These are phyloP conservation scores for Bufo bufo DNA, from an alignment of 2,113 vertebrate species.

Conservation along the genomic window DNA sequence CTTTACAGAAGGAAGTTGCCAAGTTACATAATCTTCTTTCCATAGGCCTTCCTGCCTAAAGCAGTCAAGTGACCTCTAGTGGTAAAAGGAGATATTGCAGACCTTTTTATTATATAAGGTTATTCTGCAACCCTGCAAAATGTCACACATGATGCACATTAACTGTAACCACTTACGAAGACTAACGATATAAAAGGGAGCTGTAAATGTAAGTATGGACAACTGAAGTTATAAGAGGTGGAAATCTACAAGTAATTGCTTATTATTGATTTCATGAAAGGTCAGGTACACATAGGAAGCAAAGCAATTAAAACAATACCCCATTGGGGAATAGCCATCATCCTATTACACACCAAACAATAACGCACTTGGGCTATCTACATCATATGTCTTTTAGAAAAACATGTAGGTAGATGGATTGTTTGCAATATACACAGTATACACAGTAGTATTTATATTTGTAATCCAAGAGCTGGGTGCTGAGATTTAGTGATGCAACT, in stretches of 20 bases:
- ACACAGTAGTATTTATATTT: too few relatives aligned
- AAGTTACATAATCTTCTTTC: background rate
- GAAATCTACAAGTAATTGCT: background rate
- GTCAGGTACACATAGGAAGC: too few relatives aligned
- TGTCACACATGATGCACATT: background rate
- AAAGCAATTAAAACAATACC: background rate
- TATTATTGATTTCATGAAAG: background rate
- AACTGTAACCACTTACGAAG: background rate
- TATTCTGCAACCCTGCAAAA: background rate
- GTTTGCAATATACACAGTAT: too few relatives aligned
- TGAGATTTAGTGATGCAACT: too few relatives aligned
- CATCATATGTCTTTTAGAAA: too few relatives aligned
- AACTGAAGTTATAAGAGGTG: background rate
- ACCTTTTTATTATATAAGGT: background rate
- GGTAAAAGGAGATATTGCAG: background rate
- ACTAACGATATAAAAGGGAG: background rate
- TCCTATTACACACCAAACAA: background rate
- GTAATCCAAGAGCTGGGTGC: too few relatives aligned
- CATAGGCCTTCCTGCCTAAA: background rate
- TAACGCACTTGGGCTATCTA: too few relatives aligned
- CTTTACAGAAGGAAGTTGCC: too few relatives aligned
- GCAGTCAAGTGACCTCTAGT: background rate
- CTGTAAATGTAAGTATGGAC: background rate
- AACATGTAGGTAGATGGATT: too few relatives aligned
- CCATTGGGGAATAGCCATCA: background rate